Percentiles rank a stretch among this genome's conserved stretches.
phyloP scores from a whole-genome alignment of 2,888 invertebrate genomes.

The Koerneria pararmatus region DNA sequence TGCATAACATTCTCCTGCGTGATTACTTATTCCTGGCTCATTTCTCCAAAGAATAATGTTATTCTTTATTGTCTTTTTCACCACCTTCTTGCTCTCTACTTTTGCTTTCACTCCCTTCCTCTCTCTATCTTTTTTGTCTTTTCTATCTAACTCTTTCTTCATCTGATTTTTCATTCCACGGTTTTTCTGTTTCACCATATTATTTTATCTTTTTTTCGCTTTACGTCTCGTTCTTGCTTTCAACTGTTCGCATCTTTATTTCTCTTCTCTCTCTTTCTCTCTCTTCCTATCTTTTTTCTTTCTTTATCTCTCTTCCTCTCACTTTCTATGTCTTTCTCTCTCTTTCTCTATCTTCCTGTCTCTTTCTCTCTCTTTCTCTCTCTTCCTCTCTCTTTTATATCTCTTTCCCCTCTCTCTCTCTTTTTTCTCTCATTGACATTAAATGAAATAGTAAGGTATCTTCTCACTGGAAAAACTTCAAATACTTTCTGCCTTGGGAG shows the following conservation, averaged over 20 bases:
- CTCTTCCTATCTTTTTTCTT: not conserved
- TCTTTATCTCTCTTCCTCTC: not conserved
- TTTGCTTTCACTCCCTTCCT: not conserved
- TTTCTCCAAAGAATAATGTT: too few species aligned
- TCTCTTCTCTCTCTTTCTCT: conserved; percentile 6
- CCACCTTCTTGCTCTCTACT: not conserved
- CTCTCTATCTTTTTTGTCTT: not conserved
- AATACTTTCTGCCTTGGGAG: too few species aligned
- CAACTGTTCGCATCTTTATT: too few species aligned
- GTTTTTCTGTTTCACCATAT: not conserved
- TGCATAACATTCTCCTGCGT: too few species aligned
- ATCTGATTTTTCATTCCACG: not conserved
- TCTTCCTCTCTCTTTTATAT: not conserved
- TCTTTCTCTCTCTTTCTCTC: not conserved
- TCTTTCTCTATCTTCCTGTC: conserved; percentile 2
- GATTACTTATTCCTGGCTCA: too few species aligned
- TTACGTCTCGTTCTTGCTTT: not conserved
- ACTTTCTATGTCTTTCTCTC: not conserved
- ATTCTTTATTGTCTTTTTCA: not conserved
- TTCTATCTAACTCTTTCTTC: not conserved
- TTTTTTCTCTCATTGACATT: too few species aligned
- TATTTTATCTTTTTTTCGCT: not conserved
- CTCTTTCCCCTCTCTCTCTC: not conserved
- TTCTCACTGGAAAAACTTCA: too few species aligned
- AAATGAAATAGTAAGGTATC: too few species aligned